Conservation (phyloP, 2,888 invertebrate species). For the Catocala sponsa region DNA sequence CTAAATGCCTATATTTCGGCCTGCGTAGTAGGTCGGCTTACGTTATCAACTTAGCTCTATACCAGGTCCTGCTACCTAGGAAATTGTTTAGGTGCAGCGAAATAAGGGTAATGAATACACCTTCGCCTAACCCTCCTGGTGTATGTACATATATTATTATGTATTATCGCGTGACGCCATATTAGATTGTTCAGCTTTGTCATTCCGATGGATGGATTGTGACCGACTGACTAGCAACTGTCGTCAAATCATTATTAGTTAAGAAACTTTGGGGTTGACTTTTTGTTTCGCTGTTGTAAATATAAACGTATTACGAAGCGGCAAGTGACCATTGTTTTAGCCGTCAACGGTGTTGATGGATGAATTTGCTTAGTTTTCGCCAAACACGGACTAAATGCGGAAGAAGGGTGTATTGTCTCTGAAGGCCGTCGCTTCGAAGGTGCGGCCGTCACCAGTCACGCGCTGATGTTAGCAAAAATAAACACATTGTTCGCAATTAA, state of each 20-base stretch:
- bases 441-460: constrained; percentile 47
- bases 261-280: constrained; percentile 6
- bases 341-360: constrained; percentile 69
- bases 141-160: too few species aligned
- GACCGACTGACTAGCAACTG: constrained; percentile 1
- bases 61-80: too few species aligned
- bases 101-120: too few species aligned
- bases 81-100: too few species aligned
- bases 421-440: constrained; percentile 53
- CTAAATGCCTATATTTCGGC: too few species aligned
- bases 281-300: constrained; percentile 12
- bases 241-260: constrained; percentile 5
- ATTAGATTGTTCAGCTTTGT: constrained; percentile 19
- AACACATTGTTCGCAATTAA: constrained; percentile 30
- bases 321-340: constrained; percentile 65
- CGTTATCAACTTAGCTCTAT: too few species aligned
- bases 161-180: too few species aligned
- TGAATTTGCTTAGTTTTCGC: constrained; percentile 64
- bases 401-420: constrained; percentile 62
- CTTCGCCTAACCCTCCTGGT: too few species aligned
- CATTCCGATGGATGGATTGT: constrained; percentile 31
- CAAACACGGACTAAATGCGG: constrained; percentile 65
- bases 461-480: constrained; percentile 28
- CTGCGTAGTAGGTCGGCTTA: too few species aligned
- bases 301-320: constrained; percentile 41